A percentile compares a stretch with the other conserved stretches of the same genome.
These are phyloP conservation scores for Drosophila carrolli DNA, from an alignment of 1,140 invertebrate species.

Conservation along the genomic window DNA sequence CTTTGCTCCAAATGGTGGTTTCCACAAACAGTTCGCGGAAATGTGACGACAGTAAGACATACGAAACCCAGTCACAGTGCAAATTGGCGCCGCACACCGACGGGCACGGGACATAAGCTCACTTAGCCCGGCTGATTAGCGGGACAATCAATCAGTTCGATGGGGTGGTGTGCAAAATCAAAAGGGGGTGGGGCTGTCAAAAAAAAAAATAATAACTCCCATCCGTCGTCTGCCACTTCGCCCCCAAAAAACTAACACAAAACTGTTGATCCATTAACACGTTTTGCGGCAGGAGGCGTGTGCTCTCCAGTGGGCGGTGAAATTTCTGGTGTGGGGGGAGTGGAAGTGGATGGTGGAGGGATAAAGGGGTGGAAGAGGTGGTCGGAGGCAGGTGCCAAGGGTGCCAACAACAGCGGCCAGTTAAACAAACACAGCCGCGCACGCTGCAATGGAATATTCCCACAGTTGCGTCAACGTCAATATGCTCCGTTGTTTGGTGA, in stretches of 20 bases:
- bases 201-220: slow-evolving; percentile 42
- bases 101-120: slow-evolving; percentile 49
- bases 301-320: slow-evolving; percentile 9
- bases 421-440: slow-evolving; percentile 58
- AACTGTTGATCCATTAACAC: slow-evolving; percentile 79
- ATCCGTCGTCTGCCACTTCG: slow-evolving; percentile 27
- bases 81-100: slow-evolving; percentile 57
- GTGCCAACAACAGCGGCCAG: slow-evolving; percentile 16
- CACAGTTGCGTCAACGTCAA: slow-evolving; percentile 71
- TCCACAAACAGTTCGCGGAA: slow-evolving; percentile 29
- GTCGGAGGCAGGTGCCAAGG: neutral
- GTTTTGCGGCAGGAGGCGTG: slow-evolving; percentile 53
- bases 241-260: slow-evolving; percentile 53
- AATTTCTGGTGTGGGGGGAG: too few relatives aligned
- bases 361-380: neutral
- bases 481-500: slow-evolving; percentile 36
- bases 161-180: slow-evolving; percentile 18
- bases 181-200: slow-evolving; percentile 39
- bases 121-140: slow-evolving; percentile 63
- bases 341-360: neutral
- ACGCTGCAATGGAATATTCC: slow-evolving; percentile 78
- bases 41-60: slow-evolving; percentile 14
- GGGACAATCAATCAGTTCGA: slow-evolving; percentile 46
- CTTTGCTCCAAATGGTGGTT: slow-evolving; percentile 56
- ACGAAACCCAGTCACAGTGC: slow-evolving; percentile 5